Conservation (phyloP, 2,888 invertebrate genomes). For the Saturnia pavonia region DNA sequence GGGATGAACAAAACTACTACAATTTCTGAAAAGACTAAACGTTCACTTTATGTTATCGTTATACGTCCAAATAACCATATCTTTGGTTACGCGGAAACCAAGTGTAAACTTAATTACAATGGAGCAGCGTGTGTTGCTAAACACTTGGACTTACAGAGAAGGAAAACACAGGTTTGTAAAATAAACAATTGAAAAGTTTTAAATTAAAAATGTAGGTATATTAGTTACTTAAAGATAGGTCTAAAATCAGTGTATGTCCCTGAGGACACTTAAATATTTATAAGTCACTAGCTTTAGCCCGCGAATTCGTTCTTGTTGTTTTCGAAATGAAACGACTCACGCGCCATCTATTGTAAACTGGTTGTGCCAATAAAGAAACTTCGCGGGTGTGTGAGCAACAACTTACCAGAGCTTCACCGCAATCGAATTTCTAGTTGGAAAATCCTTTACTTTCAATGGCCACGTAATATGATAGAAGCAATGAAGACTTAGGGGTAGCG, state of each 20-base stretch:
- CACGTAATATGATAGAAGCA: no score
- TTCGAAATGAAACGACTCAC: no score
- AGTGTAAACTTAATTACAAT: slow-evolving; percentile 46
- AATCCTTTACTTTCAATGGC: no score
- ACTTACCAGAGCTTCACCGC: no score
- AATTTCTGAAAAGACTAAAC: slow-evolving; percentile 56
- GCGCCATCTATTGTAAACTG: no score
- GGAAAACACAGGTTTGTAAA: slow-evolving; percentile 52
- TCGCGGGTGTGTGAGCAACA: no score
- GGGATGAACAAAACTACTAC: slow-evolving; percentile 65
- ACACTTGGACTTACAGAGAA: slow-evolving; percentile 51
- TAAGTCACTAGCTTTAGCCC: no score
- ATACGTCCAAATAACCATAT: slow-evolving; percentile 44
- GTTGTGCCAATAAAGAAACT: no score
- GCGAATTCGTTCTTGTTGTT: no score
- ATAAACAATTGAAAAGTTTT: neutral
- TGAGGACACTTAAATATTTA: no score
- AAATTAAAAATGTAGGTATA: neutral
- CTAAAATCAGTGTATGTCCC: neutral
- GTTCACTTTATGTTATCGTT: slow-evolving; percentile 51
- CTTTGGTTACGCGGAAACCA: slow-evolving; percentile 47
- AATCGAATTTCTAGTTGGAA: no score
- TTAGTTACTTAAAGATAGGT: neutral
- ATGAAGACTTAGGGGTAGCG: no score
- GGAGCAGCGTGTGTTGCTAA: slow-evolving; percentile 59